These are phyloP conservation scores for Drosophila santomea DNA, from an alignment of 1,140 invertebrate species.

Conservation along the genomic window DNA sequence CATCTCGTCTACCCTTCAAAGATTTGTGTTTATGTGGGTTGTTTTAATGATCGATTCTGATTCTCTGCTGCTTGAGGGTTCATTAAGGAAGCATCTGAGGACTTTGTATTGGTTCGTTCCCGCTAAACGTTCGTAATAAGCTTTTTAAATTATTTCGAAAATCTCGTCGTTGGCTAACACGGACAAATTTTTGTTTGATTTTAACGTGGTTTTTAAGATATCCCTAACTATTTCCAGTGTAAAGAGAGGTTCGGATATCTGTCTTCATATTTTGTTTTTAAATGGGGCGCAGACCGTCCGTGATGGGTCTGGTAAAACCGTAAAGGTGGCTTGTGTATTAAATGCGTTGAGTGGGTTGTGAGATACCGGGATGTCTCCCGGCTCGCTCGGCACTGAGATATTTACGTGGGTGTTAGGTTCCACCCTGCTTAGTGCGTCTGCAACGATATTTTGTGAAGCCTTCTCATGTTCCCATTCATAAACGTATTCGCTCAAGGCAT, in stretches of 20 bases:
- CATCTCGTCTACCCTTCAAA: background rate
- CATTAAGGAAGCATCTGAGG: background rate
- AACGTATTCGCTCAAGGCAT: too few relatives aligned
- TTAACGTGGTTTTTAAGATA: constrained; percentile 1
- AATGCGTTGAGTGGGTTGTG: too few relatives aligned
- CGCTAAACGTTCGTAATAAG: constrained; percentile 1
- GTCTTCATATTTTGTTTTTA: background rate
- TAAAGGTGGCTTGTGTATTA: too few relatives aligned
- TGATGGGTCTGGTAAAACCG: too few relatives aligned
- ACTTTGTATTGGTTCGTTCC: background rate
- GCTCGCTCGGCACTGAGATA: too few relatives aligned
- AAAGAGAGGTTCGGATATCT: background rate
- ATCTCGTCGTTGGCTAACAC: background rate
- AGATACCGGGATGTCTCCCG: too few relatives aligned
- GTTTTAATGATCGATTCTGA: background rate
- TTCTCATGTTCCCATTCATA: too few relatives aligned
- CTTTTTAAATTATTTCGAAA: background rate
- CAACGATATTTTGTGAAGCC: too few relatives aligned
- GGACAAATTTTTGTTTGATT: background rate
- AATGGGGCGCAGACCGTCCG: background rate
- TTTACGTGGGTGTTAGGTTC: too few relatives aligned
- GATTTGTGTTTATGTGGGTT: background rate
- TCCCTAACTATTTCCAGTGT: background rate
- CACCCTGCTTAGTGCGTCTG: too few relatives aligned
- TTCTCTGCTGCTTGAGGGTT: background rate